Evolutionary conservation across 1,140 invertebrate genomes (phyloP), one percentile per base, ranked within the genome.

Genomic region (Drosophila pseudoananassae): DNA sequence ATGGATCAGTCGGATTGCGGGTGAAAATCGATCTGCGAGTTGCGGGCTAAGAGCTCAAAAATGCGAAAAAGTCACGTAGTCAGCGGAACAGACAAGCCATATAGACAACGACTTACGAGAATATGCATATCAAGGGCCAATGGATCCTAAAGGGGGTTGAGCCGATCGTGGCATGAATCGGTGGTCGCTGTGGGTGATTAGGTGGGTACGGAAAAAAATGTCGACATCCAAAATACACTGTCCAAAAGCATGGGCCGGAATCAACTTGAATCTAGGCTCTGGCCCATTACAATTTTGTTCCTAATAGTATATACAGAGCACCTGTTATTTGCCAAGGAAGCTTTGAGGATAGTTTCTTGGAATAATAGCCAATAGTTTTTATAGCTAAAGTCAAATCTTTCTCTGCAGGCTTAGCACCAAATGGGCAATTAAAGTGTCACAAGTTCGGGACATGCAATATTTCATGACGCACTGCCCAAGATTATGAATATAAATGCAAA

Each of bases 401-500:
- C 29, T 20, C 20, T 71, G 66, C 36, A 64, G 52, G 53, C 51
- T 59, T 47, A 55, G 56, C 55, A 79, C 76, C 75, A 77, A 72
- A 77, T 79, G 65, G 85, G 84, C 74, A 89, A 89, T 89, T 89
- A 89, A 89, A 89, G 73, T 89, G 84, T 89, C 84, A 89, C 57
- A 90, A 89, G 76, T 77, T 79, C 46, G 74, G 84, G 80, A 89
- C 84, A 89, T 89, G 84, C 85, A 69, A 89, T 89, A 89, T 89
- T 89, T 89, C 84, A 89, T 90, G 84, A 85, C 84, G 84, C 72
- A 88, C 76, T 89, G 83, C 56, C 78, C 49, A 83, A 83, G 83
- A 88, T 88, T 88, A 88, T 88, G 80, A 89, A 89, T 89, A 89
- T 89, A 89, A 90, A 89, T 89, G 84, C 84, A 89, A 89, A 89